Conservation (phyloP, 2,888 invertebrate species). For the Cosmorhoe ocellata region DNA sequence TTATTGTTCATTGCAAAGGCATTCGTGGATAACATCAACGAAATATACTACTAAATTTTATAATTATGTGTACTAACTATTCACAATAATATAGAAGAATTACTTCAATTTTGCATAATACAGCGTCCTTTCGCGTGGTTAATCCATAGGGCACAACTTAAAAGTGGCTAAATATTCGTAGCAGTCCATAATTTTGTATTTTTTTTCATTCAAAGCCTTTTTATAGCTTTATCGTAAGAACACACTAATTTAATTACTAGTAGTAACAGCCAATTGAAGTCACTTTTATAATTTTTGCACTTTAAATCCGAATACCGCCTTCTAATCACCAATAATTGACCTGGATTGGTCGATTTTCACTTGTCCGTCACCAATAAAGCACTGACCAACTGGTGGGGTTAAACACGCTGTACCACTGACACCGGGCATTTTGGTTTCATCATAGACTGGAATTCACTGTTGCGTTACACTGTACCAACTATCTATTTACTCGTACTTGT, state of each 20-base stretch:
- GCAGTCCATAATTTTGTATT: constrained; percentile 1
- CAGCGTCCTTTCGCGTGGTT: constrained; percentile 56
- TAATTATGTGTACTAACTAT: constrained; percentile 50
- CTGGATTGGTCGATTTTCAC: not conserved
- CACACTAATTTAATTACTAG: constrained; percentile 6
- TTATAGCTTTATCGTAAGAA: constrained; percentile 6
- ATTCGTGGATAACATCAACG: constrained; percentile 21
- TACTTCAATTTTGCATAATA: constrained; percentile 41
- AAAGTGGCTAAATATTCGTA: constrained; percentile 10
- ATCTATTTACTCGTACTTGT: too few species aligned
- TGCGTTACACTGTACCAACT: too few species aligned
- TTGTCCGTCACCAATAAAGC: not conserved
- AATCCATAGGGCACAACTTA: constrained; percentile 29
- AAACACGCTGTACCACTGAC: not conserved
- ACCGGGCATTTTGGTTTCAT: too few species aligned
- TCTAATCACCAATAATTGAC: constrained; percentile 3
- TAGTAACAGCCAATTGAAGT: constrained; percentile 25
- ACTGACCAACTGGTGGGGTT: not conserved
- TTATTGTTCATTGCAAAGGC: constrained; percentile 13
- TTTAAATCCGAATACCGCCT: constrained; percentile 6
- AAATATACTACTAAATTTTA: constrained; percentile 36
- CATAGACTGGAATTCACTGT: too few species aligned
- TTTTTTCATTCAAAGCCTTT: constrained; percentile 15
- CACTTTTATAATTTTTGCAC: constrained; percentile 23
- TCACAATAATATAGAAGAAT: constrained; percentile 50